These are phyloP conservation scores for Brachionus plicatilis DNA, from an alignment of 1,140 invertebrate species.

Conservation along the genomic window DNA sequence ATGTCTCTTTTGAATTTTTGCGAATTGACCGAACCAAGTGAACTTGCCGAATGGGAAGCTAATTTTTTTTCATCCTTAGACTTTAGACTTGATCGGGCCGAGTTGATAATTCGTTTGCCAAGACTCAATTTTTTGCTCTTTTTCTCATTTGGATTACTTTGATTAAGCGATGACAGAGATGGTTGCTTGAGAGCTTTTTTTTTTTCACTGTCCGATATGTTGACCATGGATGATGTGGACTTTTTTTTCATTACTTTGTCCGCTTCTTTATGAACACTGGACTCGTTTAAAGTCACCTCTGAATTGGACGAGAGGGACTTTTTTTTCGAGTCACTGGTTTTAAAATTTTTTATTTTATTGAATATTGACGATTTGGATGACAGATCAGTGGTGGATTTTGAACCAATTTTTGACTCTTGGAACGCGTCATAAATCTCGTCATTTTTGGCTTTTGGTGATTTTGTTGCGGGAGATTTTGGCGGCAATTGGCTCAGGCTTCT, in stretches of 20 bases:
- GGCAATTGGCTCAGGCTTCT: not conserved
- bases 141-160: not conserved
- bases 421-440: conserved; percentile 12
- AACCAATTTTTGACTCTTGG: not conserved
- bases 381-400: not conserved
- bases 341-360: not conserved
- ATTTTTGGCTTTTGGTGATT: not conserved
- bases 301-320: not conserved
- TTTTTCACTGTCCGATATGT: not conserved
- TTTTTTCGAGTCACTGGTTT: not conserved
- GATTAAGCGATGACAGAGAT: not conserved
- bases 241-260: not conserved
- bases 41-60: not conserved
- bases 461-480: not conserved
- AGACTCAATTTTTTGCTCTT: conserved; percentile 23
- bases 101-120: conserved; percentile 8
- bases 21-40: not conserved
- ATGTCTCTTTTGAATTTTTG: not conserved
- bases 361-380: not conserved
- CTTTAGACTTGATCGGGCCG: conserved; percentile 27
- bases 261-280: not conserved
- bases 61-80: not conserved
- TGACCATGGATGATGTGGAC: conserved; percentile 9
- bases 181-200: not conserved
- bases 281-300: not conserved